Percentiles rank a stretch among this genome's conserved stretches.
Conservation (phyloP, 2,797 vertebrate species). For the Aulostomus chinensis region DNA sequence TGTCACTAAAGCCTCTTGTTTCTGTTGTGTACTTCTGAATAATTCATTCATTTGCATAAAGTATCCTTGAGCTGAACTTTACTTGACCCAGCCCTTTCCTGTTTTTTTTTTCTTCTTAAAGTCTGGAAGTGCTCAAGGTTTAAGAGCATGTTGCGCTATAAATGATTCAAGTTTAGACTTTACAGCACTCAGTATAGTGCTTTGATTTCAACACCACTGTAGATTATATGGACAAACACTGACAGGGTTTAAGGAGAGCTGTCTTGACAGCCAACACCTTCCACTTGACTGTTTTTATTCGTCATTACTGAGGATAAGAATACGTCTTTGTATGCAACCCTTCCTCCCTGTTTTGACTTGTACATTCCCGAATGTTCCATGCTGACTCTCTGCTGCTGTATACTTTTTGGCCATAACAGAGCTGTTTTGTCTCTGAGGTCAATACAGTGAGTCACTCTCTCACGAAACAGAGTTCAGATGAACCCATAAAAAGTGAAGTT, state of each 20-base stretch:
- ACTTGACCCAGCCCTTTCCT: conserved; percentile 21
- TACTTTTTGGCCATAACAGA: conserved; percentile 37
- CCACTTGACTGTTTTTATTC: no score
- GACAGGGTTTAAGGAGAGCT: not conserved
- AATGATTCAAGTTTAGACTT: conserved; percentile 40
- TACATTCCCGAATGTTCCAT: conserved; percentile 39
- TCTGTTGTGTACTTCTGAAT: conserved; percentile 19
- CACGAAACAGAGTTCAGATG: conserved; percentile 51
- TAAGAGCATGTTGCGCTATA: conserved; percentile 20
- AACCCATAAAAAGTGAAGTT: conserved; percentile 64
- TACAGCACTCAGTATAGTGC: conserved; percentile 3
- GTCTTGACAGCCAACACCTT: conserved; percentile 6
- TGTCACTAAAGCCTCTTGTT: conserved; percentile 19
- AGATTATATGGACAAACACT: conserved; percentile 24
- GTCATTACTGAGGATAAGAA: conserved; percentile 8
- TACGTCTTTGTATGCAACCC: conserved; percentile 14
- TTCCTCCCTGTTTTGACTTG: conserved; percentile 28
- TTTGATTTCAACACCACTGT: conserved; percentile 7
- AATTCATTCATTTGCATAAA: conserved; percentile 43
- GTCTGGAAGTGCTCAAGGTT: conserved; percentile 19
- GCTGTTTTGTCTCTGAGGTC: conserved; percentile 60
- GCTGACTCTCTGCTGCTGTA: conserved; percentile 24
- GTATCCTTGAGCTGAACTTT: conserved; percentile 51
- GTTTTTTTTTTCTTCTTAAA: conserved; percentile 20
- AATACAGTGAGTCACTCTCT: conserved; percentile 62